These are phyloP conservation scores for Scalopus aquaticus DNA, from an alignment of 2,113 vertebrate species.

Conservation along the genomic window DNA sequence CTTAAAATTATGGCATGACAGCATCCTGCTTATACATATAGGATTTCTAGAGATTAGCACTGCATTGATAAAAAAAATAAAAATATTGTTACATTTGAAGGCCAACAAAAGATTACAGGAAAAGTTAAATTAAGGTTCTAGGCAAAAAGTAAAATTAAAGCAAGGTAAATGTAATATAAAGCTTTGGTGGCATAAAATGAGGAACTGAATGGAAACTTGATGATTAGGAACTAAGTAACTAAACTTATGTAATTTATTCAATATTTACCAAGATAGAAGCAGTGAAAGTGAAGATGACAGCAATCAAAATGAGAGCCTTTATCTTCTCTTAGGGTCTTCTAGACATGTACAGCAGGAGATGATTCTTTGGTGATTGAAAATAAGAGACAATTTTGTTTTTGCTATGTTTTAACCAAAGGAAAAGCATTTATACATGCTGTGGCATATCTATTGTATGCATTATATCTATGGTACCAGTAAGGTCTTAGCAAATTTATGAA, in stretches of 20 bases:
- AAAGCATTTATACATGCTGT: background rate
- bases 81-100: background rate
- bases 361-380: background rate
- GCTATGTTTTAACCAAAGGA: background rate
- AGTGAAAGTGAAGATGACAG: conserved; percentile 15
- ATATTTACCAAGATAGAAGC: conserved; percentile 50
- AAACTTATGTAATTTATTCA: background rate
- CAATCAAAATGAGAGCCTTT: conserved; percentile 22
- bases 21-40: background rate
- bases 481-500: background rate
- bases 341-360: background rate
- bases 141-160: conserved; percentile 33
- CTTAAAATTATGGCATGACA: background rate
- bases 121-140: background rate
- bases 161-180: background rate
- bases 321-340: conserved; percentile 4
- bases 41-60: background rate
- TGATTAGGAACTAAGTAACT: background rate
- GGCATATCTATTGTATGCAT: background rate
- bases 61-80: background rate
- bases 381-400: background rate
- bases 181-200: background rate
- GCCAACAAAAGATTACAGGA: background rate
- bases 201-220: background rate
- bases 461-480: background rate